Evolutionary conservation across 2,113 vertebrate genomes (phyloP), one percentile per base, ranked within the genome.

Genomic region (Corydoras maculifer): DNA sequence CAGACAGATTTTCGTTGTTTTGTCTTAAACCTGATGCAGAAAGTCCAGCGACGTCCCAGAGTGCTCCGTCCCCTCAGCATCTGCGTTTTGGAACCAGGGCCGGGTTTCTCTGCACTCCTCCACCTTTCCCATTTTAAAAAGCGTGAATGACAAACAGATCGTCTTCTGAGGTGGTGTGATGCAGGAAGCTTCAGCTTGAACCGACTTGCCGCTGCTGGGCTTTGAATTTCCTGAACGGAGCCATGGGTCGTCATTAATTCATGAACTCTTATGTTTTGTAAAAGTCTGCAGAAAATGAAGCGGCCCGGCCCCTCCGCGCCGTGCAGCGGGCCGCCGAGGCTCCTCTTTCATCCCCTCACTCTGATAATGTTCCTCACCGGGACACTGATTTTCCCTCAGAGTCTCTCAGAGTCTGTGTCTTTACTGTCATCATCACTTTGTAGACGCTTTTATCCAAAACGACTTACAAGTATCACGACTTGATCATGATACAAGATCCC

Each of bases 211-310:
- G 30, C 30, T 55, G 50, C 55, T 69, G 30, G 69, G 74, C 63
- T 72, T 77, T 70, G 61, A 54, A 62, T 63, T 73, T 72, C 75
- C 70, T 58, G 57, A 75, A 72, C 54, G 59, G 62, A 78, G 72
- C 72, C 50, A 62, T 29, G 57, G 60, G 69, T 71, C 58, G 31
- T 80, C 65, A 80, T 81, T 81, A 71, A 81, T 81, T 76, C 68
- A 78, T 65, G 77, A 78, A 59, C 51, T 54, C 57, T 69, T 30
- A 9, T 69, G 7, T 75, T 78, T 73, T 76, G 68, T 76, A 59
- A 54, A 74, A 74, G 65, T 77, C 68, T 68, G 74, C 71, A 79
- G 68, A 77, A 77, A 77, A 59, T 3, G 50, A 35, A 65, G 32
- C n/a, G 30, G 63, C 65, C 18, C n/a, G 62, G 50, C 30, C n/a